A percentile compares a stretch with the other conserved stretches of the same genome.
These are phyloP conservation scores for Sylvilagus bachmani DNA, from an alignment of 2,113 vertebrate species.

Conservation along the genomic window DNA sequence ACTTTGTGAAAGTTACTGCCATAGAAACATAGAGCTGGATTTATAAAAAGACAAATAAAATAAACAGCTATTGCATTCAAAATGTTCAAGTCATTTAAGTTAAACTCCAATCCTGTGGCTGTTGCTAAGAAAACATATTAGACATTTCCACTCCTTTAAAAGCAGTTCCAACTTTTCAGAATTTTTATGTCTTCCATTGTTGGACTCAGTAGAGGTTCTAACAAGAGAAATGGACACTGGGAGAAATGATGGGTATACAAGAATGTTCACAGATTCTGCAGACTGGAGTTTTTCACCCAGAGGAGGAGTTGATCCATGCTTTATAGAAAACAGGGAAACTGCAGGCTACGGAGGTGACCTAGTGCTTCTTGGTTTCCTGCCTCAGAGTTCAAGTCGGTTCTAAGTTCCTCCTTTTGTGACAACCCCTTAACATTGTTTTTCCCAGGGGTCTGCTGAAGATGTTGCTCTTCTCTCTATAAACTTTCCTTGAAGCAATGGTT, in stretches of 20 bases:
- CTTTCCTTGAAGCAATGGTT: neutral
- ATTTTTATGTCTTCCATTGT: neutral
- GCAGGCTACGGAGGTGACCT: neutral
- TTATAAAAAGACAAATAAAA: slow-evolving; percentile 11
- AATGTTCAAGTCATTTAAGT: slow-evolving; percentile 48
- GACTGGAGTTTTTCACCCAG: neutral
- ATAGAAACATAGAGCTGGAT: neutral
- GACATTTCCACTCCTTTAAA: slow-evolving; percentile 41
- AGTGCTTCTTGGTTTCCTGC: neutral
- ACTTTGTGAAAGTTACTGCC: slow-evolving; percentile 21
- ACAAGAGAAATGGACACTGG: neutral
- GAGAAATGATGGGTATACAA: neutral
- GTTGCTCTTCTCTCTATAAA: neutral
- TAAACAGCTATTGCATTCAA: neutral
- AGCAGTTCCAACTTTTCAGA: slow-evolving; percentile 46
- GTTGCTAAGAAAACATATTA: slow-evolving; percentile 47
- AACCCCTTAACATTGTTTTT: neutral
- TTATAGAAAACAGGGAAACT: neutral
- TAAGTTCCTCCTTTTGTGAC: neutral
- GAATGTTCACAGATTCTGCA: neutral
- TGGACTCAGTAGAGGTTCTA: neutral
- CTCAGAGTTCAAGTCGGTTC: neutral
- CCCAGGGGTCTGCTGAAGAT: neutral
- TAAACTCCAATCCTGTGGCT: slow-evolving; percentile 29
- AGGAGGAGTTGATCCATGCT: neutral